Conservation (phyloP, 2,113 vertebrate genomes). For the Syngnathus floridae region DNA sequence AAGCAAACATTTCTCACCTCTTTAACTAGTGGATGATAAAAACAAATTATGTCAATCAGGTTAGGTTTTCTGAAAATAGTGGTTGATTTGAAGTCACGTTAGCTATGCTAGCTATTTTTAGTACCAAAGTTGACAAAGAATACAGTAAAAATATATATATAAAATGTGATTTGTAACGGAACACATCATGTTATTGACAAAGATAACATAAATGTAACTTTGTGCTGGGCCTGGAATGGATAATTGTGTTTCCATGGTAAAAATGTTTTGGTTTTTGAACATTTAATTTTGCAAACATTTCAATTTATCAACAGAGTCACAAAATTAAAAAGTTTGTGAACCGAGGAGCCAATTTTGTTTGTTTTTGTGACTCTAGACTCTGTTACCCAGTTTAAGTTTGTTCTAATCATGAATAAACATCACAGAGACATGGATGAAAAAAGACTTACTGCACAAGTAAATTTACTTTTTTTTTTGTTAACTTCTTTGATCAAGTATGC, state of each 20-base stretch:
- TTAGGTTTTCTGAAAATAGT: neutral
- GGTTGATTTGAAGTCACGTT: neutral
- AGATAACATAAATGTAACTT: no score
- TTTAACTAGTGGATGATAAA: neutral
- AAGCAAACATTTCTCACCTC: neutral
- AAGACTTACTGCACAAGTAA: neutral
- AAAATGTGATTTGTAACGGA: neutral
- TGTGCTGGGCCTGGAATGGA: no score
- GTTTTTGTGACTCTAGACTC: neutral
- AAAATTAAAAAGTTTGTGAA: neutral
- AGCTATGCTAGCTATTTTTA: no score
- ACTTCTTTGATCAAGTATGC: constrained; percentile 18
- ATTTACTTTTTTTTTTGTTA: neutral
- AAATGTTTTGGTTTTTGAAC: no score
- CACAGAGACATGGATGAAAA: constrained; percentile 10
- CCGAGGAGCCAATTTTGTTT: neutral
- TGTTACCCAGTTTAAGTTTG: constrained; percentile 14
- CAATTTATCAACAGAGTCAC: neutral
- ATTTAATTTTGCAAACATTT: no score
- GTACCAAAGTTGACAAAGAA: neutral
- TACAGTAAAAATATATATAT: no score
- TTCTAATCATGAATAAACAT: constrained; percentile 16
- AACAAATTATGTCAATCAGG: neutral
- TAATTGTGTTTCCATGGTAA: no score
- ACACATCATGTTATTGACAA: no score